Base-by-base conservation (phyloP, 2,797 vertebrate genomes). In the Pempheris klunzingeri region DNA sequence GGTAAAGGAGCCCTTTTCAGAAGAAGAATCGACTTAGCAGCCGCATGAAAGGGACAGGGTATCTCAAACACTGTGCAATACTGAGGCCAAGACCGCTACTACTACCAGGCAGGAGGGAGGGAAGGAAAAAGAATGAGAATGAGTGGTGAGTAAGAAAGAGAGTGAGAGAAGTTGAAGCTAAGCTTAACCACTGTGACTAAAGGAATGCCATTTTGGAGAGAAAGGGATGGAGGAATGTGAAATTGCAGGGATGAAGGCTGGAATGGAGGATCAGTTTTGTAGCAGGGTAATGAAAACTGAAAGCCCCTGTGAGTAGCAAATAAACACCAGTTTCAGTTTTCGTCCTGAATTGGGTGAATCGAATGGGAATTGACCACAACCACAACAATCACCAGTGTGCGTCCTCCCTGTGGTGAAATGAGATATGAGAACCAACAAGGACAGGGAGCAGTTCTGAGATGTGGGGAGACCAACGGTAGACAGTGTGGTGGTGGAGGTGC, bases 51-150 rank as follows among this genome's bases (percentile, higher is more conserved):
- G 22, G 22, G 15, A 74, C 1, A 1, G 5, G 20, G 11, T 6
- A 36, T 63, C 54, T 20, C 11, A 62, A 41, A 57, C 64, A 72
- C 26, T 49, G 47, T 44, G 34, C 41, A 57, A 39, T 54, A 78
- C 67, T 32, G 30, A 69, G 65, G 49, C 39, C 71, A 80, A 86
- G 74, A 54, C 54, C 61, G 66, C 47, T 55, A 63, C 47, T 55
- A 63, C n/a, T 4, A 30, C 24, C 10, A 17, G 0, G 3, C 24
- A 9, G 34, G 7, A 58, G 15, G 20, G 50, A 63, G 36, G 28
- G 53, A 39, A 28, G 7, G 20, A 62, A 15, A 18, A 24, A 52
- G 5, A 50, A 28, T 32, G 30, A 44, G 57, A 66, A 46, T 17
- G 44, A 60, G 52, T 47, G n/a, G 39, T 62, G 38, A 67, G 49